phyloP scores from a whole-genome alignment of 2,113 vertebrate genomes.

The Embiotoca jacksoni region DNA sequence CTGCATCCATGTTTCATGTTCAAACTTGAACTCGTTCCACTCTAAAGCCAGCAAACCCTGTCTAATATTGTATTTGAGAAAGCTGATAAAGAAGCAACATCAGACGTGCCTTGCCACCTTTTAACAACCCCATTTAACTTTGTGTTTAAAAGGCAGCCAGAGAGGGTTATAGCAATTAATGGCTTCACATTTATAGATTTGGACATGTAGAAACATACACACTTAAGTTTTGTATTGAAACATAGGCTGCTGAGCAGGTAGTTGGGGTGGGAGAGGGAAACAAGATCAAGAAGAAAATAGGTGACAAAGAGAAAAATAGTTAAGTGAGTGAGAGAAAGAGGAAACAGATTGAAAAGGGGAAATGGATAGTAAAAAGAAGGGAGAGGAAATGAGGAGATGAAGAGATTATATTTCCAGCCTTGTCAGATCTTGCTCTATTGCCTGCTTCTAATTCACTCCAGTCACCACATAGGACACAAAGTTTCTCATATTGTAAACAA shows the following conservation, averaged over 20 bases:
- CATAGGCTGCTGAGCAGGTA: not conserved
- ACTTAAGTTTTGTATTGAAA: constrained; percentile 13
- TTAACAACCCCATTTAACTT: constrained; percentile 16
- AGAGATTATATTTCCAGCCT: constrained; percentile 29
- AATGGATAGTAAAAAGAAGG: constrained; percentile 32
- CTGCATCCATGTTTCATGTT: not conserved
- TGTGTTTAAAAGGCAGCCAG: constrained; percentile 19
- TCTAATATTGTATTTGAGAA: constrained; percentile 24
- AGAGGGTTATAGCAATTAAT: constrained; percentile 24
- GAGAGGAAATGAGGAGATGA: constrained; percentile 38
- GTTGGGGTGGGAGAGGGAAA: not conserved
- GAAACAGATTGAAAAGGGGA: constrained; percentile 27
- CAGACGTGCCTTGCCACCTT: constrained; percentile 1
- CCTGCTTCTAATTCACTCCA: constrained; percentile 22
- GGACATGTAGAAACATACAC: constrained; percentile 1
- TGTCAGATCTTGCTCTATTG: constrained; percentile 9
- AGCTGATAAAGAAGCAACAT: not conserved
- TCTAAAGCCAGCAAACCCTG: constrained; percentile 23
- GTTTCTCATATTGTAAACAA: too few relatives aligned
- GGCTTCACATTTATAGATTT: constrained; percentile 27
- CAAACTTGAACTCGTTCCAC: constrained; percentile 13
- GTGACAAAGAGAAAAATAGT: not conserved
- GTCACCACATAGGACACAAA: not conserved
- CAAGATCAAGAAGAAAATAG: not conserved
- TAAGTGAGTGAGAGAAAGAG: not conserved